Evolutionary conservation across 2,113 vertebrate genomes (phyloP), one percentile per base, ranked within the genome.

Genomic region (Gobio gobio): DNA sequence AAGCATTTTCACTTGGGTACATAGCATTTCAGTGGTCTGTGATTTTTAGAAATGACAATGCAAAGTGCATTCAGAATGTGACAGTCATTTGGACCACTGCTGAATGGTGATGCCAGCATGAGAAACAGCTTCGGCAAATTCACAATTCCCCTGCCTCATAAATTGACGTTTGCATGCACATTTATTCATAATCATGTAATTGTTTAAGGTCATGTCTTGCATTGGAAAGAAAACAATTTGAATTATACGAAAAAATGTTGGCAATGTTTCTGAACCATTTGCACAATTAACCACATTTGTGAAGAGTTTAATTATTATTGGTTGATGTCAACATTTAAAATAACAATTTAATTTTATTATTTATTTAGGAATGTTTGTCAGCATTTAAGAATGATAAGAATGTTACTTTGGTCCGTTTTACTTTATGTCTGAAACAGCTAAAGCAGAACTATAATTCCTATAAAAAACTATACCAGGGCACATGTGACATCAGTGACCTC

Each of bases 111-210:
- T 76, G 82, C 64, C 83, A 81, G 88, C 86, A 87, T 66, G 61
- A 76, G 83, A 89, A 91, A 86, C 87, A 90, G 91, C 89, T 89
- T 87, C 45, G 86, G 90, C 87, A 90, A 86, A 87, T 49, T 74
- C 43, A 47, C 43, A 16, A 16, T 47, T 12, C 70, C 43, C 43
- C 72, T 74, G 22, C n/a, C 72, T 49, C 72, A 75, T 75, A 75
- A 9, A 47, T 29, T 22, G 51, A 81, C 51, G 14, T 63, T 40
- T 22, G 58, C 43, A 84, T 61, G 78, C 78, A 81, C 40, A 56
- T 49, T 45, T 36, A 59, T 59, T 43, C 54, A 74, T 47, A 29
- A 80, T 64, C 8, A 47, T 49, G 43, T 26, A 18, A 29, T 49
- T 80, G 43, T 29, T 29, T 80, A 16, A 64, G 59, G 13, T 22